Evolutionary conservation across 2,113 vertebrate genomes (phyloP), one percentile per base, ranked within the genome.

Genomic region (Barbus barbus): DNA sequence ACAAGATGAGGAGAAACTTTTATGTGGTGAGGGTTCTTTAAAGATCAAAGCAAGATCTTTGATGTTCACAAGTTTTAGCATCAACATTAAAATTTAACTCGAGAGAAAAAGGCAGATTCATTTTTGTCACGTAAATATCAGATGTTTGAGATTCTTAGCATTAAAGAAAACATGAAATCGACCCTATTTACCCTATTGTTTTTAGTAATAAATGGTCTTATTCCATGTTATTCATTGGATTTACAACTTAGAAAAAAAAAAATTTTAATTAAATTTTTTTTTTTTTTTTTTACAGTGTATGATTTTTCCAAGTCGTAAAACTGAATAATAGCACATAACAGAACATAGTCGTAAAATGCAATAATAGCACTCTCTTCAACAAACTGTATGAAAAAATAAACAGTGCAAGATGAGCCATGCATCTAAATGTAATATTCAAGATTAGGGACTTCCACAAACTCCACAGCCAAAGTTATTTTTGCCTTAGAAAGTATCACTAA

Each of bases 51-150:
- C 72, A 18, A 18, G 72, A 28, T 16, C 72, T 31, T 48, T 75
- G 44, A 75, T 75, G 72, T 51, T 75, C n/a, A 2, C n/a, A 51
- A 20, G 24, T 46, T 75, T 75, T 51, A 38, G 65, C 65, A n/a
- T 38, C 33, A 22, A 11, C 31, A 22, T 69, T 26, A 51, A 44
- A 46, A 31, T 75, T 51, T 5, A 26, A 28, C 72, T 28, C 0
- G 6, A 75, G 72, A 51, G 71, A 46, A 46, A 26, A 73, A 26
- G 12, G 5, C 71, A 3, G 65, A 8, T 38, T 71, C 18, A 22
- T 38, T 48, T 16, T 38, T 38, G 9, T 20, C 67, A 9, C 14
- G 1, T 71, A 9, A 71, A 36, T 22, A 22, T 69, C 31, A 69
- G 31, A 69, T 69, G 7, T 36, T 67, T 67, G 31, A 65, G 14